These are phyloP conservation scores for Melanaphis sacchari DNA, from an alignment of 1,140 invertebrate species.

Conservation along the genomic window DNA sequence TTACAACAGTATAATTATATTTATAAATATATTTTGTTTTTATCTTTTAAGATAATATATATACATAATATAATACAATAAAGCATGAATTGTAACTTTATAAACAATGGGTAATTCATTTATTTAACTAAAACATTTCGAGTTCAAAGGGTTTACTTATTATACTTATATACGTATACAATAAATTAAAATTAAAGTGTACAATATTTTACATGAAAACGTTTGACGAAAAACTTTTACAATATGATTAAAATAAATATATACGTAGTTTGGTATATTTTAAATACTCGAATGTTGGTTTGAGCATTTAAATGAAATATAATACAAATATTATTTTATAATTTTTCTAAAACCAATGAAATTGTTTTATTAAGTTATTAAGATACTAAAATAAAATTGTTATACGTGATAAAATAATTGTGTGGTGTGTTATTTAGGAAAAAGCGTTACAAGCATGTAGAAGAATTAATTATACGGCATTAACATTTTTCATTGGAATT, in stretches of 20 bases:
- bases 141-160: not conserved
- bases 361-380: not conserved
- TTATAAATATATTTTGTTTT: not conserved
- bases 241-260: not conserved
- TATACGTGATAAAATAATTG: not conserved
- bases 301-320: not conserved
- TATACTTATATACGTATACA: not conserved
- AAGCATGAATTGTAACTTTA: not conserved
- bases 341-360: not conserved
- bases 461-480: not conserved
- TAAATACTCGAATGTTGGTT: not conserved
- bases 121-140: conserved; percentile 19
- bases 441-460: not conserved
- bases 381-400: not conserved
- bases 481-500: too few species aligned
- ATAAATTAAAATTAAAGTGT: not conserved
- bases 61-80: not conserved
- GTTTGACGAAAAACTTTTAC: conserved; percentile 18
- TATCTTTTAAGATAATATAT: not conserved
- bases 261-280: too few species aligned
- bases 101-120: conserved; percentile 13
- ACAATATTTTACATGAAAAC: not conserved
- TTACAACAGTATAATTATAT: not conserved
- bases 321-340: not conserved
- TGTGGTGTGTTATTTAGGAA: not conserved